A percentile compares a stretch with the other conserved stretches of the same genome.
phyloP scores from a whole-genome alignment of 1,140 invertebrate species.

The Babylonia areolata region DNA sequence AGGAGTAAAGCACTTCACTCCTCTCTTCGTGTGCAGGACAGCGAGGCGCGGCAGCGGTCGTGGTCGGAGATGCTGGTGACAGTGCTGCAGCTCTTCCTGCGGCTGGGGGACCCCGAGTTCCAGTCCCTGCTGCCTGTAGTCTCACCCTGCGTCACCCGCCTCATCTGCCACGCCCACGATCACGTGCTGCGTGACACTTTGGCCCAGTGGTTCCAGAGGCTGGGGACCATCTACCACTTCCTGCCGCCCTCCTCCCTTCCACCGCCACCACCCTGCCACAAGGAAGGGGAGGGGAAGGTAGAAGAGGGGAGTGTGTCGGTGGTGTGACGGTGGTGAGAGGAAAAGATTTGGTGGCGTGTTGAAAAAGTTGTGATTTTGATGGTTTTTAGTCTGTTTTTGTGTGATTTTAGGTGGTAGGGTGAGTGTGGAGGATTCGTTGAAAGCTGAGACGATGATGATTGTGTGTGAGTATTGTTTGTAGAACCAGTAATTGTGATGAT shows the following conservation, averaged over 20 bases:
- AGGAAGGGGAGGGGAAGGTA: not conserved
- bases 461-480: too few species aligned
- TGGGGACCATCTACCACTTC: constrained; percentile 72
- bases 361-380: not conserved
- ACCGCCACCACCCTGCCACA: not conserved
- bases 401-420: not conserved
- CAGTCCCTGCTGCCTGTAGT: constrained; percentile 81
- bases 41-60: constrained; percentile 81
- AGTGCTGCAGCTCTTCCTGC: constrained; percentile 80
- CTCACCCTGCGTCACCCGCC: constrained; percentile 80
- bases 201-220: constrained; percentile 80
- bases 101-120: constrained; percentile 79
- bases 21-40: constrained; percentile 77
- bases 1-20: too few species aligned
- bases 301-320: not conserved
- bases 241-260: too few species aligned
- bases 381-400: not conserved
- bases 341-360: not conserved
- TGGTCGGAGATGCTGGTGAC: constrained; percentile 82
- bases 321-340: not conserved
- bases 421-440: not conserved
- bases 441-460: not conserved
- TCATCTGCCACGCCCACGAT: constrained; percentile 81
- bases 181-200: constrained; percentile 80
- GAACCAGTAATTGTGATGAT: too few species aligned